These are phyloP conservation scores for Vimba vimba DNA, from an alignment of 2,113 vertebrate genomes.

Conservation along the genomic window DNA sequence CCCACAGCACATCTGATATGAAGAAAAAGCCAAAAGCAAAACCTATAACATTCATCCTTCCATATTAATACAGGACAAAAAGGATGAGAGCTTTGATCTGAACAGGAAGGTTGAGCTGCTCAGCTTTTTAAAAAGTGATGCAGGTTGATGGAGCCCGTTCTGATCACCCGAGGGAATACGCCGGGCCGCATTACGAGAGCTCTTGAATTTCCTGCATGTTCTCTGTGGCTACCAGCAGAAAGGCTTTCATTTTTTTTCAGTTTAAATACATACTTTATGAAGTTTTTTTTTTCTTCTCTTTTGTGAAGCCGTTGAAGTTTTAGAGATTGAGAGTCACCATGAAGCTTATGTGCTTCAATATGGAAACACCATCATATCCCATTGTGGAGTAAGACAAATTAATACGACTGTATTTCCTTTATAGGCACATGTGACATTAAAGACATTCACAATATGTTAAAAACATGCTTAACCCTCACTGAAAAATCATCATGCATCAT, in stretches of 20 bases:
- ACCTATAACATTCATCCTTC: slow-evolving; percentile 67
- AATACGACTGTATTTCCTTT: background rate
- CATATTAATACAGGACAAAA: slow-evolving; percentile 69
- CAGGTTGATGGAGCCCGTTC: slow-evolving; percentile 31
- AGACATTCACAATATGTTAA: background rate
- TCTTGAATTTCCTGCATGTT: slow-evolving; percentile 29
- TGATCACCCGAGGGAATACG: background rate
- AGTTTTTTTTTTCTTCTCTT: background rate
- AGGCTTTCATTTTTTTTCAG: background rate
- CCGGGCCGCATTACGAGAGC: slow-evolving; percentile 1
- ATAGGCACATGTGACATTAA: background rate
- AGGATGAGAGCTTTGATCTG: slow-evolving; percentile 70
- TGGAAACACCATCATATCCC: background rate
- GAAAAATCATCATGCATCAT: background rate
- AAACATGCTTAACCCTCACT: background rate
- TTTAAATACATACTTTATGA: background rate
- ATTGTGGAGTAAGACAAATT: background rate
- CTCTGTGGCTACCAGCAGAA: slow-evolving; percentile 9
- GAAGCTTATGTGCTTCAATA: background rate
- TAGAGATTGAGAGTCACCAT: background rate
- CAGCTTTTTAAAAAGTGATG: slow-evolving; percentile 42
- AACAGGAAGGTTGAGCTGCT: slow-evolving; percentile 73
- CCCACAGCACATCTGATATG: slow-evolving; percentile 61
- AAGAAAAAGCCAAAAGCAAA: slow-evolving; percentile 63
- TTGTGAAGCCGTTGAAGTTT: background rate